phyloP scores from a whole-genome alignment of 2,113 vertebrate genomes.

The Thamnaconus septentrionalis region DNA sequence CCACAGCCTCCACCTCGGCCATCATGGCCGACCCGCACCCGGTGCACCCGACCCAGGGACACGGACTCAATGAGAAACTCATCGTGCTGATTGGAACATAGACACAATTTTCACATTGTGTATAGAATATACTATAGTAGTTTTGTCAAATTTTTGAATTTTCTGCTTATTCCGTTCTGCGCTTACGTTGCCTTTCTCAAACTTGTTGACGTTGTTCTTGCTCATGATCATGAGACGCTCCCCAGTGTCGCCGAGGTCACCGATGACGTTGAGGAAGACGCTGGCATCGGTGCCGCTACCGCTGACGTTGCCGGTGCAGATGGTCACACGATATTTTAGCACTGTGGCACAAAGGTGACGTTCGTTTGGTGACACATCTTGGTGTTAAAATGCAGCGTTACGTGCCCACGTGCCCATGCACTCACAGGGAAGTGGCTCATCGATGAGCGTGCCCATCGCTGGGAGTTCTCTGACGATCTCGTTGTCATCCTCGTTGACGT shows the following conservation, averaged over 20 bases:
- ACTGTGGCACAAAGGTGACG: conserved; percentile 68
- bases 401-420: background rate
- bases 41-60: conserved; percentile 82
- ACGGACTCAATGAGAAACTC: conserved; percentile 94
- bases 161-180: background rate
- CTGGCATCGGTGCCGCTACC: conserved; percentile 91
- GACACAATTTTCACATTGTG: background rate
- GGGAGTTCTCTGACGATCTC: conserved; percentile 91
- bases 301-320: conserved; percentile 86
- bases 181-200: conserved; percentile 94
- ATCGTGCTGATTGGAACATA: conserved; percentile 77
- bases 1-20: conserved; percentile 91
- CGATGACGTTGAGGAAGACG: conserved; percentile 87
- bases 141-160: background rate
- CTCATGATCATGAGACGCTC: conserved; percentile 89
- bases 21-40: conserved; percentile 90
- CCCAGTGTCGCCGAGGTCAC: conserved; percentile 89
- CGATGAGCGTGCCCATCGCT: conserved; percentile 80
- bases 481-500: conserved; percentile 94
- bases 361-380: background rate
- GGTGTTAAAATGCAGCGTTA: background rate
- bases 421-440: conserved; percentile 86
- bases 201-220: conserved; percentile 91
- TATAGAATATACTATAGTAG: no score
- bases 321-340: conserved; percentile 88